Base-by-base conservation (phyloP, 2,113 vertebrate species). In the Sigmodon hispidus region DNA sequence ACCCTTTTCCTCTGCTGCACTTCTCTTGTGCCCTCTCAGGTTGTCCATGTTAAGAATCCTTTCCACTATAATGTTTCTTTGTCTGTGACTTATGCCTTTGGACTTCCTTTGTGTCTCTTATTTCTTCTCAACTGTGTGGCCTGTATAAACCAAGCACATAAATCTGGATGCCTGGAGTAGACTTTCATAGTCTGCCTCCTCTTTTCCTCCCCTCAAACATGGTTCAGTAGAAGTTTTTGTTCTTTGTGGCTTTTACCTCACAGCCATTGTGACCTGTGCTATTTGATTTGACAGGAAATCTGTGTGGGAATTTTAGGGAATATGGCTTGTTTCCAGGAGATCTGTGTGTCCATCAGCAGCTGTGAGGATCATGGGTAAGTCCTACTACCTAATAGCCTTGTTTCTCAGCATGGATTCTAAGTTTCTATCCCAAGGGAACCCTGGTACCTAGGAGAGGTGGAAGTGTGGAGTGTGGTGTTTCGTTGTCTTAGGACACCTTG, bases 301-400 rank as follows among this genome's bases (percentile, higher is more conserved):
- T 99, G 99, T 96, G 99, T 99, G 88, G 99, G 99, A 96, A 99
- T 99, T 98, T 98, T 99, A 63, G 99, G 99, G 43, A 99, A 99
- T 92, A 99, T 99, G 98, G 99, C 99, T 90, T 99, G 99, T 98
- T 99, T 99, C 97, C 99, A 98, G 95, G 99, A 99, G 40, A 99
- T 99, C 34, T 99, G 99, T 97, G 84, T 98, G 96, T 98, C 98
- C 94, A 99, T 99, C 63, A 99, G 99, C 97, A 99, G 98, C 96
- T 99, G 99, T 96, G 98, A 99, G 93, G 99, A 99, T 97, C 98
- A 99, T 36, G 98, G 99, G 99, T 99, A 97, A 97, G 99, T 98
- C 52, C 90, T 11, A 75, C 40, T 72, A 48, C 11, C 55, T 87
- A 69, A 34, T 57, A 88, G 87, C 73, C 87, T 5, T 55, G 10